phyloP scores from a whole-genome alignment of 92 coral and sea anemone species.

The Zoanthus sociatus region DNA sequence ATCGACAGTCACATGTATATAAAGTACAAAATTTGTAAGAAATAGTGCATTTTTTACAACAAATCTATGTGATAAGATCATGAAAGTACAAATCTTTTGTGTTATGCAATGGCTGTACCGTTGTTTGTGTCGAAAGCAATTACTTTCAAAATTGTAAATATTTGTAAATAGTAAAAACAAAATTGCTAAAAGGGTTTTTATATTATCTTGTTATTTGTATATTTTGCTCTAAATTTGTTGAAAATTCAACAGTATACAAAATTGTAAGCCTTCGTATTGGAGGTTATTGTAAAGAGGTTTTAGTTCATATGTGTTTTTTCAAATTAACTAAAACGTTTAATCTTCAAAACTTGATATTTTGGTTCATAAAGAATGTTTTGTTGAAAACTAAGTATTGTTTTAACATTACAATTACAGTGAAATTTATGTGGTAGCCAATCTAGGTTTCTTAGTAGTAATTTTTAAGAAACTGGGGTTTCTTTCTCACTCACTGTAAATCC shows the following conservation, averaged over 20 bases:
- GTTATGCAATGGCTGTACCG: neutral
- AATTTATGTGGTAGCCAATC: no score
- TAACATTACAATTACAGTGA: no score
- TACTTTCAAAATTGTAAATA: conserved; percentile 15
- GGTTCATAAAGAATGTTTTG: no score
- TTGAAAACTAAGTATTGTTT: neutral
- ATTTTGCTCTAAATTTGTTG: conserved; percentile 23
- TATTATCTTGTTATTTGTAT: conserved; percentile 31
- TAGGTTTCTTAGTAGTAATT: no score
- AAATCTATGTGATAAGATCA: neutral
- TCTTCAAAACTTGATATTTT: neutral
- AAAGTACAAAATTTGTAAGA: no score
- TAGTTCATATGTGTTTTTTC: neutral
- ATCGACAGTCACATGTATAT: no score
- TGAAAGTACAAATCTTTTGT: neutral
- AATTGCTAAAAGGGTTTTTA: conserved; percentile 21
- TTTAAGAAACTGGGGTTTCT: no score
- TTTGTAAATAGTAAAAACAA: conserved; percentile 6
- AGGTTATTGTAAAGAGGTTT: conserved; percentile 2
- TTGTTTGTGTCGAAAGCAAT: conserved; percentile 1
- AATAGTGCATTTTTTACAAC: neutral
- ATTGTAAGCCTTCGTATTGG: conserved; percentile 25
- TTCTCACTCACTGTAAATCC: no score
- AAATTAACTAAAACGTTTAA: neutral
- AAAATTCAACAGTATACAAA: conserved; percentile 4